Base-by-base conservation (phyloP, 2,797 vertebrate species). In the Phoeniculus purpureus region DNA sequence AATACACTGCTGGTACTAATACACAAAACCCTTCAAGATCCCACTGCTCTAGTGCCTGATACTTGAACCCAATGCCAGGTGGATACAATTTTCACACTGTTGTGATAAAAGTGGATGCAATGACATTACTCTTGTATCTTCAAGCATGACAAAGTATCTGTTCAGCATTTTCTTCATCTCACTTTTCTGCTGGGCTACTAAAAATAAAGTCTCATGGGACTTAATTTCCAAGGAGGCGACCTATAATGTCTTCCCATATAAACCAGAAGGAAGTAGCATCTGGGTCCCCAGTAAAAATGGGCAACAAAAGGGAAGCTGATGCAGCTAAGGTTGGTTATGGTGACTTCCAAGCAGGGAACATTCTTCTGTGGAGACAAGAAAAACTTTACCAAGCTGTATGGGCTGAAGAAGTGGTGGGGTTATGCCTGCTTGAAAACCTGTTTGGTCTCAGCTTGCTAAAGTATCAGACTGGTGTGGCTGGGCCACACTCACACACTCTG, bases 381-480 rank as follows among this genome's bases (percentile, higher is more conserved):
- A n/a, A 85, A 21, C 64, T 43, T 67, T 31, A 9, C 20, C 55
- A 59, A 55, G 25, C 76, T 58, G 14, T 40, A 21, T 5, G 40
- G 37, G 27, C 45, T 72, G 59, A 56, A 11, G 26, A 45, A 52
- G 25, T 22, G 26, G 3, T 43, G 40, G 4, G 6, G 6, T 7
- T 85, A 15, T 32, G 31, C 17, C 25, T 65, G 47, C 64, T 31
- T 70, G 58, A 56, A 54, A 68, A 48, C 14, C 10, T 78, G 21
- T 82, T 78, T 74, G 21, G n/a, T 54, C 21, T 37, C 15, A 43
- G 45, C 25, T 68, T 59, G 29, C 3, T 1, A 3, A 15, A 0
- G 1, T 29, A 4, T 8, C 22, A 37, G 37, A 5, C 10, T 17
- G 34, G 21, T 0, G 0, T 18, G 15, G 40, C 2, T 19, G 26